A percentile compares a stretch with the other conserved stretches of the same genome.
Evolutionary conservation across 2,113 vertebrate species (phyloP).

Genomic region (Fulica atra): DNA sequence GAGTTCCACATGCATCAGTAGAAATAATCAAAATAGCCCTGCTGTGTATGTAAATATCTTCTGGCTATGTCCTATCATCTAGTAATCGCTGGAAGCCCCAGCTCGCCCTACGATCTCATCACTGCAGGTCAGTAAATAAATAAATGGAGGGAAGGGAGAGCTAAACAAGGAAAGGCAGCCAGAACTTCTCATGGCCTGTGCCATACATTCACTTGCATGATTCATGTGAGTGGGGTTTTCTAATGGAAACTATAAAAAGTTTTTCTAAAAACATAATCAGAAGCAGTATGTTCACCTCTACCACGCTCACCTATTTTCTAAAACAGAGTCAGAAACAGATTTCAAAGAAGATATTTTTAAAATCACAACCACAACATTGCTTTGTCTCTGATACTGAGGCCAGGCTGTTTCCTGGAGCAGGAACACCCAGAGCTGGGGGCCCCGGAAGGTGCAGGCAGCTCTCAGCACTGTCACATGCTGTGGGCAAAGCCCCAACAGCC

Average conservation of each 20-base stretch:
- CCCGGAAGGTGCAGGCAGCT: not conserved
- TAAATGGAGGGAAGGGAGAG: not conserved
- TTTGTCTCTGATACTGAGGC: not conserved
- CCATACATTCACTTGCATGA: not conserved
- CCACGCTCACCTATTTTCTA: not conserved
- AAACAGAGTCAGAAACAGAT: not conserved
- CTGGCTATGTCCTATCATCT: not conserved
- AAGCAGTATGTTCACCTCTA: not conserved
- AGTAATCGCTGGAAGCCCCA: not conserved
- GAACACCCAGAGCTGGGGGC: not conserved
- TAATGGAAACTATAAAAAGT: not conserved
- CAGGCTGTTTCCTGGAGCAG: not conserved
- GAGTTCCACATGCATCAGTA: not conserved
- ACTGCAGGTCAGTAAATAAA: not conserved
- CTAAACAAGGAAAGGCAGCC: not conserved
- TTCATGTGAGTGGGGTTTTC: not conserved
- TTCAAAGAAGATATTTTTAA: not conserved
- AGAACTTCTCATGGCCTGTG: not conserved
- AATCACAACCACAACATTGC: not conserved
- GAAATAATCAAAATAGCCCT: not conserved
- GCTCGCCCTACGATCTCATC: not conserved
- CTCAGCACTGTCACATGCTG: not conserved
- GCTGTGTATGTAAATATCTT: not conserved
- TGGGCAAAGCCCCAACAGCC: not conserved
- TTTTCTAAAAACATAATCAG: not conserved